phyloP scores from a whole-genome alignment of 2,888 invertebrate species.

The Scaptomyza polygonia region DNA sequence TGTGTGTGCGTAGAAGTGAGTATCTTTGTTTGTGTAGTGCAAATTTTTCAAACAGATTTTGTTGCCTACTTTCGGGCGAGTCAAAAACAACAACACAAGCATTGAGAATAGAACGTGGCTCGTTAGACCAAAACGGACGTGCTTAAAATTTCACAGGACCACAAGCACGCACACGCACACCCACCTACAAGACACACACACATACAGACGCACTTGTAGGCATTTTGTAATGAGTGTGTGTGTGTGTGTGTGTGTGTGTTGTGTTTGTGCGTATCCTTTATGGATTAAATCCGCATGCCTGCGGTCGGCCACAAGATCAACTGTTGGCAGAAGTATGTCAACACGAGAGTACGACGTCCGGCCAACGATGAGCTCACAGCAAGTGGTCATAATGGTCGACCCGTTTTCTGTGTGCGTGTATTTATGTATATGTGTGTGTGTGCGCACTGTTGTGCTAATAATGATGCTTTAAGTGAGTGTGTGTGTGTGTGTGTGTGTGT shows the following conservation, averaged over 20 bases:
- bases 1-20: background rate
- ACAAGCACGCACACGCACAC: constrained; percentile 28
- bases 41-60: constrained; percentile 59
- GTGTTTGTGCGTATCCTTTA: constrained; percentile 77
- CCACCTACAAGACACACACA: constrained; percentile 34
- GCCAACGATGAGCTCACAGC: constrained; percentile 60
- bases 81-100: constrained; percentile 15
- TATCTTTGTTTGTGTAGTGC: constrained; percentile 25
- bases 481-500: constrained; percentile 18
- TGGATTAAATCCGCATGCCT: constrained; percentile 81
- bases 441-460: constrained; percentile 68
- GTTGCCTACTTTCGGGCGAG: constrained; percentile 71
- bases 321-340: constrained; percentile 82
- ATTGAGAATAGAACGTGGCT: constrained; percentile 57
- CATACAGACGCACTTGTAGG: constrained; percentile 14
- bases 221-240: constrained; percentile 38
- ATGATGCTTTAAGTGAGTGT: constrained; percentile 71
- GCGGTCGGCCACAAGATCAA: constrained; percentile 79
- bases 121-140: constrained; percentile 79
- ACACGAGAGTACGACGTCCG: constrained; percentile 64
- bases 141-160: constrained; percentile 76
- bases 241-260: constrained; percentile 54
- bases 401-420: constrained; percentile 16
- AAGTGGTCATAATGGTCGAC: constrained; percentile 77
- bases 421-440: constrained; percentile 1